Conservation (phyloP, 2,797 vertebrate genomes). For the Peromyscus attwateri region DNA sequence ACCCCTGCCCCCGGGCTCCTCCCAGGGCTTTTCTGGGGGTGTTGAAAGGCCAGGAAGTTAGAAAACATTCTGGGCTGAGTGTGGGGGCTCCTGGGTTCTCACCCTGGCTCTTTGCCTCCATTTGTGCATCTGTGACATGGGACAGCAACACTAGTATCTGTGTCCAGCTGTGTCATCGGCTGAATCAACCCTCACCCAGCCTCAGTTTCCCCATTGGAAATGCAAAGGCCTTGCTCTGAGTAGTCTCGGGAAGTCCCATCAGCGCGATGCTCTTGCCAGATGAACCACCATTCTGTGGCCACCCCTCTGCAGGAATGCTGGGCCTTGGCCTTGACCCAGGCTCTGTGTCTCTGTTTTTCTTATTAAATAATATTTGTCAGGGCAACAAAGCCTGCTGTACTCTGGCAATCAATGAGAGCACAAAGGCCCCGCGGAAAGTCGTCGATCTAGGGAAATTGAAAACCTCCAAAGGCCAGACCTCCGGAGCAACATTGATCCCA, state of each 20-base stretch:
- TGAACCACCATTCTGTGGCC: fast-evolving
- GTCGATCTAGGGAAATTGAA: conserved; percentile 57
- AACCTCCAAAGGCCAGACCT: conserved; percentile 56
- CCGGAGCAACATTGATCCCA: neutral
- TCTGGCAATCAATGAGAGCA: neutral
- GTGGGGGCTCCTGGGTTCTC: neutral
- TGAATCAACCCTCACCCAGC: neutral
- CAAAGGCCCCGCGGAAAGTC: neutral
- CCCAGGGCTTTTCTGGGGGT: neutral
- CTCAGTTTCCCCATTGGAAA: neutral
- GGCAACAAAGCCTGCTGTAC: neutral
- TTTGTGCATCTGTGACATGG: neutral
- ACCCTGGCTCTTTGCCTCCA: neutral
- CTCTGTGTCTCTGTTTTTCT: conserved; percentile 3
- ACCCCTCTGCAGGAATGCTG: neutral
- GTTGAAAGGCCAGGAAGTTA: fast-evolving
- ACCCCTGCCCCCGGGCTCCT: neutral
- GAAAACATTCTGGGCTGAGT: fast-evolving
- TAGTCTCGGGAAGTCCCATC: neutral
- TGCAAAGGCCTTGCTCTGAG: neutral
- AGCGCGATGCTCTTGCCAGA: fast-evolving
- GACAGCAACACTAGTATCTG: neutral
- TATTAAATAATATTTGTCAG: conserved; percentile 40
- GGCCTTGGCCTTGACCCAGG: neutral
- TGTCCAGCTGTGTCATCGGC: neutral